phyloP scores from a whole-genome alignment of 92 coral and sea anemone genomes.

The Micromussa lordhowensis region DNA sequence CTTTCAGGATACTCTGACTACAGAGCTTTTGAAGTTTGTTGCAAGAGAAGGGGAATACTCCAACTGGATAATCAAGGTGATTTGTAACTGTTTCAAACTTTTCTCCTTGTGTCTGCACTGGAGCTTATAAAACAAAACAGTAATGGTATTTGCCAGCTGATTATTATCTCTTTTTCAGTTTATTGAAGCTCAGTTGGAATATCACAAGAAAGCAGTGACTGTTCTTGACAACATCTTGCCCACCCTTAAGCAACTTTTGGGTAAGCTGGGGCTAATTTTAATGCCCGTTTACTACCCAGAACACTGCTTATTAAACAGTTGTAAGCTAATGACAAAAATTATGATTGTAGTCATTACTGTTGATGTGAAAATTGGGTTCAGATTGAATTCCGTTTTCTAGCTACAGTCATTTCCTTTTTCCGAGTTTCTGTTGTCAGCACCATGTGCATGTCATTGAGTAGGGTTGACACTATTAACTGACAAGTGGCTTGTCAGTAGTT shows the following conservation, averaged over 20 bases:
- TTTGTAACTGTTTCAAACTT: neutral
- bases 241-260: slow-evolving; percentile 74
- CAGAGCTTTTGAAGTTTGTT: slow-evolving; percentile 93
- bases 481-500: too few species aligned
- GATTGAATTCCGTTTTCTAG: too few species aligned
- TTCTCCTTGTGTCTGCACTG: neutral
- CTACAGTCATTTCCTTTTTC: too few species aligned
- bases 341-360: neutral
- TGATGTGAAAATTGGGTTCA: too few species aligned
- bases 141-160: neutral
- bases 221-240: slow-evolving; percentile 82
- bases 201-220: slow-evolving; percentile 80
- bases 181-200: slow-evolving; percentile 87
- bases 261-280: slow-evolving; percentile 65
- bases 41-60: slow-evolving; percentile 95
- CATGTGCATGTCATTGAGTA: too few species aligned
- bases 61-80: slow-evolving; percentile 91
- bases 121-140: neutral
- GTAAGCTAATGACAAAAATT: too few species aligned
- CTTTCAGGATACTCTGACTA: slow-evolving; percentile 82
- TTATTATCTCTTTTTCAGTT: slow-evolving; percentile 46
- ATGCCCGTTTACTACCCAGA: too few species aligned
- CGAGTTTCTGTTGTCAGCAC: too few species aligned
- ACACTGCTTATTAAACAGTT: too few species aligned
- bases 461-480: too few species aligned